Conservation (phyloP, 2,797 vertebrate species). For the Gallinago solitaria region DNA sequence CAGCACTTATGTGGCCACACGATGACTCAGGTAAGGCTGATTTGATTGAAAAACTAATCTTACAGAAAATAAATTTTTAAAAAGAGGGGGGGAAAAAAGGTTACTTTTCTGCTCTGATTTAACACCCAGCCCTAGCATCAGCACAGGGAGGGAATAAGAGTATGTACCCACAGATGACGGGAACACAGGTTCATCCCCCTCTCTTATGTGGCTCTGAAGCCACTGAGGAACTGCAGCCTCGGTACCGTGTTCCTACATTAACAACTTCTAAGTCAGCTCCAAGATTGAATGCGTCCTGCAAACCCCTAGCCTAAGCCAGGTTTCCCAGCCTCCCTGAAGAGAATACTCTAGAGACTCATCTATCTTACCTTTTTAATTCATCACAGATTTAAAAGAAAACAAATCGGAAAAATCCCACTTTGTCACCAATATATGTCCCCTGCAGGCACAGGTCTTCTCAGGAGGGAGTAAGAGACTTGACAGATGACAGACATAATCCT, state of each 20-base stretch:
- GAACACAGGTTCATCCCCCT: neutral
- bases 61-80: neutral
- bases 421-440: neutral
- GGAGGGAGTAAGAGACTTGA: neutral
- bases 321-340: neutral
- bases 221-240: neutral
- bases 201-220: neutral
- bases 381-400: neutral
- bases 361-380: neutral
- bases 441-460: neutral
- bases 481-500: neutral
- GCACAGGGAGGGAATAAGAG: neutral
- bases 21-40: neutral
- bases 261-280: neutral
- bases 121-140: neutral
- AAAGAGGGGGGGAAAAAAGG: neutral
- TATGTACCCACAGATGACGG: neutral
- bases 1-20: neutral
- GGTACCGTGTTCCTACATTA: neutral
- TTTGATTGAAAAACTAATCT: neutral
- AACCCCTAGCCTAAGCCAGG: neutral
- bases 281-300: neutral
- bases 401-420: neutral
- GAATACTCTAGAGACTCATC: neutral
- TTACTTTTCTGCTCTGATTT: neutral